Conservation (phyloP, 2,797 vertebrate genomes). For the Eulemur rubriventer region DNA sequence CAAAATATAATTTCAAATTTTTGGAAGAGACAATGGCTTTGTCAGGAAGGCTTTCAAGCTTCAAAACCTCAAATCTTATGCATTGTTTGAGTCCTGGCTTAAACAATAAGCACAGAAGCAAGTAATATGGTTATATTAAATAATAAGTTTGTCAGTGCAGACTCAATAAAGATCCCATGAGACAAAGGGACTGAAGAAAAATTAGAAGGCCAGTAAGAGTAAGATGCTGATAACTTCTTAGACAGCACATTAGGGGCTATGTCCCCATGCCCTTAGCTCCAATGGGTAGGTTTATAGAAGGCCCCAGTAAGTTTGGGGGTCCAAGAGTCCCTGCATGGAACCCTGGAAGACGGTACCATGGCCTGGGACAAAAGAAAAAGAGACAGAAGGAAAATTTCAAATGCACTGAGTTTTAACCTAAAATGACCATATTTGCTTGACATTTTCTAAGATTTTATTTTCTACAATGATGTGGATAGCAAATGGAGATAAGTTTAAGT, state of each 20-base stretch:
- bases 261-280: not conserved
- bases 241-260: not conserved
- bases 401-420: not conserved
- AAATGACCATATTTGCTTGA: not conserved
- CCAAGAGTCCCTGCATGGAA: not conserved
- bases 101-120: not conserved
- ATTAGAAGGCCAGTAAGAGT: not conserved
- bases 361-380: not conserved
- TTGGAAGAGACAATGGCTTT: not conserved
- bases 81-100: not conserved
- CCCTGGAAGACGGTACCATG: not conserved
- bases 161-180: not conserved
- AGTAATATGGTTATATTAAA: not conserved
- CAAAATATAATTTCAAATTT: not conserved
- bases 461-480: not conserved
- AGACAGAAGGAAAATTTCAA: not conserved
- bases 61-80: not conserved
- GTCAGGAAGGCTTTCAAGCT: not conserved
- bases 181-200: not conserved
- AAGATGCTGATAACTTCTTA: not conserved
- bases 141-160: not conserved
- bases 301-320: not conserved
- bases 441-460: constrained; percentile 28
- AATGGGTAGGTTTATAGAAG: not conserved
- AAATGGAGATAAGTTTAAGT: not conserved